A percentile compares a stretch with the other conserved stretches of the same genome.
Conservation (phyloP, 2,888 invertebrate genomes). For the Chymomyza fuscimana region DNA sequence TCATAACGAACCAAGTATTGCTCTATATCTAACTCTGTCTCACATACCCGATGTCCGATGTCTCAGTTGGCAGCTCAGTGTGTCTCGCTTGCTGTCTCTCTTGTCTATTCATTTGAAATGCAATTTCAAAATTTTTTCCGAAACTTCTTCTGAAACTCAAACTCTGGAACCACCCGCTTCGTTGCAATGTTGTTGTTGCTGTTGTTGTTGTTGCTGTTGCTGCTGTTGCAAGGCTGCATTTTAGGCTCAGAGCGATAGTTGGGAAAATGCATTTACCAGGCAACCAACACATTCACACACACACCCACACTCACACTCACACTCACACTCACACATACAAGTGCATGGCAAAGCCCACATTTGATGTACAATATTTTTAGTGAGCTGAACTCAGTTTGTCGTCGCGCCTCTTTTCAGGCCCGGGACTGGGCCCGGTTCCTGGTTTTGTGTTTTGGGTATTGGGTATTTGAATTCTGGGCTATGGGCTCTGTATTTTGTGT, state of each 20-base stretch:
- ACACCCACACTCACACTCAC: not conserved
- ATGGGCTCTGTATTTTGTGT: not conserved
- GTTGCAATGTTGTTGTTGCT: not conserved
- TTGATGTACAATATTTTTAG: slow-evolving; percentile 60
- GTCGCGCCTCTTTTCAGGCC: not conserved
- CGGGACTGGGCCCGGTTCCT: not conserved
- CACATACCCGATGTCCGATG: not conserved
- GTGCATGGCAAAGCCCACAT: slow-evolving; percentile 28
- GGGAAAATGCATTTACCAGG: slow-evolving; percentile 40
- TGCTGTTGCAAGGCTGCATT: slow-evolving; percentile 68
- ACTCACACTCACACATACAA: not conserved
- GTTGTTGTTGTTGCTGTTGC: slow-evolving; percentile 29
- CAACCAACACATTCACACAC: slow-evolving; percentile 7
- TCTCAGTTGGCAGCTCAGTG: slow-evolving; percentile 11
- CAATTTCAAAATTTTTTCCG: slow-evolving; percentile 69
- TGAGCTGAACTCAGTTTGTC: slow-evolving; percentile 18
- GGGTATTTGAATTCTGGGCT: slow-evolving; percentile 3
- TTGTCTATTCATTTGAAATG: slow-evolving; percentile 72
- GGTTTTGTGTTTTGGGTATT: slow-evolving; percentile 9
- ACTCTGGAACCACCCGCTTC: slow-evolving; percentile 28
- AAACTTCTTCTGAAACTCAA: slow-evolving; percentile 57
- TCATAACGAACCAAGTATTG: slow-evolving; percentile 45
- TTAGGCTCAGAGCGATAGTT: slow-evolving; percentile 56
- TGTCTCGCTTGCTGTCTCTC: slow-evolving; percentile 7
- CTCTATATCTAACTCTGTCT: slow-evolving; percentile 18